Percentiles rank a stretch among this genome's conserved stretches.
Evolutionary conservation across 2,797 vertebrate genomes (phyloP).

Genomic region (Hyperoplus immaculatus): DNA sequence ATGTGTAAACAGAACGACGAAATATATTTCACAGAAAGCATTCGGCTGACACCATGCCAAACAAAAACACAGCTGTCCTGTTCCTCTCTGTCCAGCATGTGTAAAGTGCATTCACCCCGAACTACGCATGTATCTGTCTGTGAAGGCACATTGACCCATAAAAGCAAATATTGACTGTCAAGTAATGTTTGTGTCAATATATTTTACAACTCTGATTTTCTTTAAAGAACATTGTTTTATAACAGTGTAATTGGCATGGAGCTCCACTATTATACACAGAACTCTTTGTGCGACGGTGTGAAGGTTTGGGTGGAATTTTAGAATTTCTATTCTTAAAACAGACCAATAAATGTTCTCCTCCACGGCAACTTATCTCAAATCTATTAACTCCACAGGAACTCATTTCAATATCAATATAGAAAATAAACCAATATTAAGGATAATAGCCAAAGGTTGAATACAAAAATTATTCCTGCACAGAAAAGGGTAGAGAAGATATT

Average conservation of each 20-base stretch:
- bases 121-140: not conserved
- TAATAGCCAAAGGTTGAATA: not conserved
- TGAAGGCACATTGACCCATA: not conserved
- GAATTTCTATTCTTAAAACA: too few relatives aligned
- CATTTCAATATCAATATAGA: not conserved
- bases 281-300: not conserved
- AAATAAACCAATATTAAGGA: not conserved
- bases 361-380: not conserved
- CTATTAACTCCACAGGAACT: not conserved
- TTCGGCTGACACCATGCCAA: fast-evolving
- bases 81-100: not conserved
- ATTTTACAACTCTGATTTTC: not conserved
- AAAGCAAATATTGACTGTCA: not conserved
- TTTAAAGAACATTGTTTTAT: not conserved
- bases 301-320: not conserved
- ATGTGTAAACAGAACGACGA: not conserved
- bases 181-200: not conserved
- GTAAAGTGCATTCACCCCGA: constrained; percentile 24
- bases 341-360: not conserved
- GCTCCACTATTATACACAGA: too few relatives aligned
- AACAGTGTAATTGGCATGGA: not conserved
- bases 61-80: not conserved
- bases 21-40: not conserved
- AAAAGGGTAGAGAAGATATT: not conserved
- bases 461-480: not conserved